Evolutionary conservation across 2,113 vertebrate genomes (phyloP), one percentile per base, ranked within the genome.

Genomic region (Puntigrus tetrazona): DNA sequence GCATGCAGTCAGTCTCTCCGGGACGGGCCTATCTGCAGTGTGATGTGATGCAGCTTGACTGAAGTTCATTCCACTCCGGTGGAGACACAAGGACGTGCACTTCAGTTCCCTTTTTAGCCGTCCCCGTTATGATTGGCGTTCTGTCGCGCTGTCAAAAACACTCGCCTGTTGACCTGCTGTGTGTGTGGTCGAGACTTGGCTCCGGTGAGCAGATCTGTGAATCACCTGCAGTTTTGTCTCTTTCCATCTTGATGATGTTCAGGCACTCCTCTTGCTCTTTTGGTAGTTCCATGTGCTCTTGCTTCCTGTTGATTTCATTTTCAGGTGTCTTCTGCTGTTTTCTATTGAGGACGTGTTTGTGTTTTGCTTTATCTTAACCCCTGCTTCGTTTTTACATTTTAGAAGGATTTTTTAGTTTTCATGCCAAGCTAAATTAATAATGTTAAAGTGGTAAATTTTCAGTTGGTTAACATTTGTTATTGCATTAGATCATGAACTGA

Each of bases 1-100:
- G 74, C 45, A 55, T 76, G 47, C 29, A 36, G 43, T 76, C 73
- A 2, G 16, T 36, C 47, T 77, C 47, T 77, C 50, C 61, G 36
- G 11, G 69, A 41, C 18, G 63, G 16, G 20, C 29, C 2, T 67
- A 20, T 75, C 73, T 50, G 50, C 74, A 77, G 9, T 77, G 34
- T 72, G 76, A 61, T 57, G 55, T 43, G 22, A 57, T 83, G 14
- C 43, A 36, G 27, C 18, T 65, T 59, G 38, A 72, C 38, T 59
- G 80, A 38, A 82, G 80, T 43, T 52, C 25, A 59, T 57, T 74
- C 72, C 55, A 63, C 29, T 61, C 43, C 11, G 59, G 55, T 65
- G 31, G 29, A 36, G 27, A 65, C 10, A 10, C 27, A 83, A 76
- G 72, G 72, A 76, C 41, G 4, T 65, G 50, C 69, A 25, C 38